Evolutionary conservation across 37 sponge, comb jelly and placozoan genomes (phyloP).

Genomic region (Mnemiopsis leidyi): DNA sequence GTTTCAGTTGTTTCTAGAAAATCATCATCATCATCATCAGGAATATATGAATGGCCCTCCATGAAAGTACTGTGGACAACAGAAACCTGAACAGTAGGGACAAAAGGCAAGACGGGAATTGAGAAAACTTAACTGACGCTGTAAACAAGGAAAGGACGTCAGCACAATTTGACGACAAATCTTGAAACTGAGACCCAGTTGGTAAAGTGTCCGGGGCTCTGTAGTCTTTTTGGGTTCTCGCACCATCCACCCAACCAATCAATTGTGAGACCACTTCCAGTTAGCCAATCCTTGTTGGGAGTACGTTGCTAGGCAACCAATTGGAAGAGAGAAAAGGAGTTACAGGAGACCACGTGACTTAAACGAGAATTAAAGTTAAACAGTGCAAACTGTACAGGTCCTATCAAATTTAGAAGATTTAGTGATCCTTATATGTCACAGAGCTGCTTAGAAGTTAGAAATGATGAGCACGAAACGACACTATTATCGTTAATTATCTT

Average conservation of each 20-base stretch:
- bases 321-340: background rate
- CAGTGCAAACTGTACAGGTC: background rate
- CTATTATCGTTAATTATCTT: too few species aligned
- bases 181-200: too few species aligned
- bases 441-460: background rate
- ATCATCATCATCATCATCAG: too few species aligned
- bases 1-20: too few species aligned
- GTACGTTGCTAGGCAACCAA: background rate
- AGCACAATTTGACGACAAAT: too few species aligned
- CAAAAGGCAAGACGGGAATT: too few species aligned
- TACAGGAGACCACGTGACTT: background rate
- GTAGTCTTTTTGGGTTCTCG: background rate
- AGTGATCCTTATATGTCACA: background rate
- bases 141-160: too few species aligned
- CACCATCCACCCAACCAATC: background rate
- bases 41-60: too few species aligned
- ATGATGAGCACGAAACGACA: background rate
- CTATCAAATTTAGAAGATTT: background rate
- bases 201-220: too few species aligned
- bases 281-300: background rate
- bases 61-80: too few species aligned
- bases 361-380: slow-evolving; percentile 34
- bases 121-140: too few species aligned
- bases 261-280: background rate
- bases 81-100: too few species aligned